These are phyloP conservation scores for Ectemnius lituratus DNA, from an alignment of 2,888 invertebrate genomes.

Conservation along the genomic window DNA sequence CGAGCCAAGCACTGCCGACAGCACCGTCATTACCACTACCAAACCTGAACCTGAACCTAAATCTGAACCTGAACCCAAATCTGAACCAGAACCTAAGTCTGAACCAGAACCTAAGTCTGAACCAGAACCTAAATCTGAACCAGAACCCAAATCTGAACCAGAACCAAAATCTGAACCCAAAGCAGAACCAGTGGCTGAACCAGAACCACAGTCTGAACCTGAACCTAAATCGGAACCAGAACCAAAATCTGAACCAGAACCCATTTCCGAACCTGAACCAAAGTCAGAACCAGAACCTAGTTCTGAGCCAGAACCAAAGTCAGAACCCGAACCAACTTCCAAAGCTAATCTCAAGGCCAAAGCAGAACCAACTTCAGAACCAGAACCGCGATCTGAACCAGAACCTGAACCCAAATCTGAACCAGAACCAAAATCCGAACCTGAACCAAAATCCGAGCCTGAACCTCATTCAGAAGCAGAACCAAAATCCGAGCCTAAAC, in stretches of 20 bases:
- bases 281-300: slow-evolving; percentile 72
- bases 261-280: slow-evolving; percentile 72
- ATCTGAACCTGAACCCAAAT: slow-evolving; percentile 70
- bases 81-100: slow-evolving; percentile 70
- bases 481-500: slow-evolving; percentile 71
- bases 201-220: slow-evolving; percentile 70
- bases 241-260: slow-evolving; percentile 77
- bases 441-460: slow-evolving; percentile 74
- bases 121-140: slow-evolving; percentile 70
- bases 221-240: slow-evolving; percentile 73
- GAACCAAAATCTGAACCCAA: slow-evolving; percentile 71
- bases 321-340: slow-evolving; percentile 75
- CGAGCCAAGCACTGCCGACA: slow-evolving; percentile 72
- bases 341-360: slow-evolving; percentile 69
- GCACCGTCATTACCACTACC: slow-evolving; percentile 68
- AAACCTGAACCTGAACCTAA: slow-evolving; percentile 71
- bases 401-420: slow-evolving; percentile 77
- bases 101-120: slow-evolving; percentile 66
- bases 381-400: slow-evolving; percentile 74
- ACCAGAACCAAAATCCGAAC: slow-evolving; percentile 72
- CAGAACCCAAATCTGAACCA: slow-evolving; percentile 77
- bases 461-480: slow-evolving; percentile 75
- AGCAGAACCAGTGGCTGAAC: slow-evolving; percentile 73
- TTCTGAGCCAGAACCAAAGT: slow-evolving; percentile 74
- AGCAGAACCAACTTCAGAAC: slow-evolving; percentile 71